Evolutionary conservation across 2,113 vertebrate genomes (phyloP), one percentile per base, ranked within the genome.

Genomic region (Lophura nycthemera): DNA sequence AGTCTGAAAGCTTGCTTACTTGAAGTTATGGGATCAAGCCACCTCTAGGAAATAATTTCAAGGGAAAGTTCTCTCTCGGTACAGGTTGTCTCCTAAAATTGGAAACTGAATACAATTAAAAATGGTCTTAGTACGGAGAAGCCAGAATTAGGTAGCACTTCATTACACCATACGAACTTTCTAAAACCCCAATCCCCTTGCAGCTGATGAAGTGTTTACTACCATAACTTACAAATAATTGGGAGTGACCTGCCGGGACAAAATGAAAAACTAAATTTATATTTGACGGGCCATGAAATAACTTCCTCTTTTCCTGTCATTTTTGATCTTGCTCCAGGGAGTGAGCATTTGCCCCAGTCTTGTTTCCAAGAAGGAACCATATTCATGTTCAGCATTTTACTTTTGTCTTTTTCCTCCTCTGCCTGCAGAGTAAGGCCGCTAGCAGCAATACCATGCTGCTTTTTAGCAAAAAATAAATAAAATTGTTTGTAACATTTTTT

Each of bases 261-360:
- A 88, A 95, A 78, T 81, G 16, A 90, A 87, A 59, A 89, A 43
- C 27, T 86, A 90, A 65, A 82, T 81, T 91, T 81, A 92, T 78
- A 85, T 91, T 74, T 74, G 30, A 82, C 3, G 5, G 73, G 77
- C 73, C 52, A 90, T 63, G 66, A 86, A 93, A 72, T 83, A 95
- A 91, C 56, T 86, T 88, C 71, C 29, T 88, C 30, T 66, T 60
- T 80, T 70, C 38, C 63, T 50, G 32, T 56, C 56, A 71, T 64
- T 90, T 59, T 84, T 86, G 54, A 52, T 90, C 65, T 78, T 1
- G 0, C 63, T 96, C 63, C 48, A 93, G 9, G 79, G 59, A 76
- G 40, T 32, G 43, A 59, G 61, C 80, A 81, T 56, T 89, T 74
- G 54, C 29, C 54, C 42, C 34, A 83, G n/a, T 38, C 63, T 70